Base-by-base conservation (phyloP, 2,888 invertebrate species). In the Platycnemis pennipes region DNA sequence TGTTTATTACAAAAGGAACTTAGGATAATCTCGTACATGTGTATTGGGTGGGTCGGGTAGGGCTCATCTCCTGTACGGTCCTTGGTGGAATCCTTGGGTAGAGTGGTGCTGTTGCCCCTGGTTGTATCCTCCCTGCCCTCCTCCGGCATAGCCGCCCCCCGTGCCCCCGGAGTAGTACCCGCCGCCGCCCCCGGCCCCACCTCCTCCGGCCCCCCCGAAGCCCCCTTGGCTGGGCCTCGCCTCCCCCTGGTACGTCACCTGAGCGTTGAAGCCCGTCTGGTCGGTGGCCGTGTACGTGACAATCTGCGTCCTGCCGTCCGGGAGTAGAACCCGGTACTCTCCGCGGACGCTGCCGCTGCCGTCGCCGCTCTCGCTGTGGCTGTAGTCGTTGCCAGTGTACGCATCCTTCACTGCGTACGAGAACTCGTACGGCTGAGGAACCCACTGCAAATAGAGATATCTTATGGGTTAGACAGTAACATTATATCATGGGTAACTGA, bases 281-380 rank as follows among this genome's bases (percentile, higher is more conserved):
- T 98, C 98, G 0, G 91, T 69, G 44, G 98, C 98, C 95, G 97
- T 97, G 96, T 98, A 98, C 95, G 97, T 97, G 94, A 98, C 98
- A 95, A 97, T 98, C 96, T 98, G 98, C 96, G 98, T 96, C 95
- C 98, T 97, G 56, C 98, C 98, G 96, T 98, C 98, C 1, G 98
- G 98, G 86, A 98, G 96, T 22, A 98, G 96, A 4, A 98, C 98
- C 95, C 98, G 98, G 96, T 98, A 98, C 95, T 91, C 91, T 26
- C 91, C 91, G 63, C 44, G 26, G 26, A 91, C 91, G 26, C 97
- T 97, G n/a, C 98, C 98, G 95, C 97, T 97, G 1, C 98, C 97
- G 88, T 97, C 97, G 95, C 97, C 97, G 22, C 98, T 98, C 95
- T 97, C 97, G 95, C 97, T 97, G 88, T 97, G 97, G 96, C 98